phyloP scores from a whole-genome alignment of 2,888 invertebrate species.

The Euplagia quadripunctaria region DNA sequence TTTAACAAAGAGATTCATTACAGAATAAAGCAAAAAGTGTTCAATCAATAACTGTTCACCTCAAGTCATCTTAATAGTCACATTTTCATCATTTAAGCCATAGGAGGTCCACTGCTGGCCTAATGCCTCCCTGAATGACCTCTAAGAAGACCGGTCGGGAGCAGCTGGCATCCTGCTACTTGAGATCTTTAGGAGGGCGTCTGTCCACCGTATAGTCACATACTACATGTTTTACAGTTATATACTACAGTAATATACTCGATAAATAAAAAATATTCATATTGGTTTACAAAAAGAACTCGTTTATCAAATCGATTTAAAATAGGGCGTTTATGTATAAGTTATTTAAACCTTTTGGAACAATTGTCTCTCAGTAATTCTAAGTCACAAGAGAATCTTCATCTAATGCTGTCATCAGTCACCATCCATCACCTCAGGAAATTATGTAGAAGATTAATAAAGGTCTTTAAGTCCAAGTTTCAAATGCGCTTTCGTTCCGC shows the following conservation, averaged over 20 bases:
- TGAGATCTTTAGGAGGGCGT: no score
- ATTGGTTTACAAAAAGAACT: no score
- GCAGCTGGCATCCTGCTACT: no score
- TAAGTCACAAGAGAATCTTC: conserved; percentile 12
- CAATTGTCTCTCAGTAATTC: not conserved
- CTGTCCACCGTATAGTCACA: no score
- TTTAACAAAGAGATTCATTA: not conserved
- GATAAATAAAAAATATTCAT: no score
- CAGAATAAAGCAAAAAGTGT: not conserved
- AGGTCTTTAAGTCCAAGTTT: conserved; percentile 65
- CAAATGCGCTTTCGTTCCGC: conserved; percentile 32
- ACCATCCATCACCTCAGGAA: conserved; percentile 77
- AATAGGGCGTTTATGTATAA: not conserved
- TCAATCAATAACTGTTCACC: no score
- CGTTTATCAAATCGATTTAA: no score
- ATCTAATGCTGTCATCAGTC: conserved; percentile 57
- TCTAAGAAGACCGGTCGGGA: not conserved
- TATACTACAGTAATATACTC: no score
- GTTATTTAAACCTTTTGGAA: not conserved
- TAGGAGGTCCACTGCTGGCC: not conserved
- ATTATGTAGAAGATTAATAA: conserved; percentile 80
- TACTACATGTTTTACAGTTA: no score
- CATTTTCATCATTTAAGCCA: no score
- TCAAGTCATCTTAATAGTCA: no score
- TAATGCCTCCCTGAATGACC: not conserved